phyloP scores from a whole-genome alignment of 2,113 vertebrate species.

The Catharus bicknelli region DNA sequence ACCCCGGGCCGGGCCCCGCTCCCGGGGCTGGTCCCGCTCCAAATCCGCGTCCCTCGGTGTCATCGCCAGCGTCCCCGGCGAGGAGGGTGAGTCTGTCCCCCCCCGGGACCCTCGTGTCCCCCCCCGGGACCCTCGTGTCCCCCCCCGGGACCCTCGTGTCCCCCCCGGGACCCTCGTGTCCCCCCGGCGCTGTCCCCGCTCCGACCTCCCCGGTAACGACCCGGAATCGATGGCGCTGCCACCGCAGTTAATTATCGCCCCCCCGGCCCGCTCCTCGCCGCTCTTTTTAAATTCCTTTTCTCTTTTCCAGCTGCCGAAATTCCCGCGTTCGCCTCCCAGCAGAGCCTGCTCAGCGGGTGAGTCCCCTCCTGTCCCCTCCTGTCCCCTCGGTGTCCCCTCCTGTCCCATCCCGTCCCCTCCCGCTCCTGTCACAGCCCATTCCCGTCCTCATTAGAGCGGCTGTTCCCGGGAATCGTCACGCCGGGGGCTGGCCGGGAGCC shows the following conservation, averaged over 20 bases:
- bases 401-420: neutral
- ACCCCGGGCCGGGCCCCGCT: neutral
- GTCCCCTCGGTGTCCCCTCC: neutral
- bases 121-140: neutral
- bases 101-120: neutral
- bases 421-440: constrained; percentile 43
- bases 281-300: neutral
- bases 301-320: neutral
- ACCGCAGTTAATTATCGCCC: neutral
- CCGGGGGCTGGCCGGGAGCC: neutral
- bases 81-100: constrained; percentile 49
- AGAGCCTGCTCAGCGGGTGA: constrained; percentile 32
- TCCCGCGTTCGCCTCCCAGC: neutral
- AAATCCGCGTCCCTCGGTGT: constrained; percentile 72
- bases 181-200: neutral
- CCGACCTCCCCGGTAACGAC: neutral
- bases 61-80: constrained; percentile 51
- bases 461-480: neutral
- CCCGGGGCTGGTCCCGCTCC: constrained; percentile 22
- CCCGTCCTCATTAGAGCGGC: constrained; percentile 11
- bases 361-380: neutral
- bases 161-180: neutral
- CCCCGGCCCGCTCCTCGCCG: neutral
- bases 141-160: too few species aligned
- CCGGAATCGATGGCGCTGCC: neutral